phyloP scores from a whole-genome alignment of 2,113 vertebrate genomes.

The Mormyrus iriodes region DNA sequence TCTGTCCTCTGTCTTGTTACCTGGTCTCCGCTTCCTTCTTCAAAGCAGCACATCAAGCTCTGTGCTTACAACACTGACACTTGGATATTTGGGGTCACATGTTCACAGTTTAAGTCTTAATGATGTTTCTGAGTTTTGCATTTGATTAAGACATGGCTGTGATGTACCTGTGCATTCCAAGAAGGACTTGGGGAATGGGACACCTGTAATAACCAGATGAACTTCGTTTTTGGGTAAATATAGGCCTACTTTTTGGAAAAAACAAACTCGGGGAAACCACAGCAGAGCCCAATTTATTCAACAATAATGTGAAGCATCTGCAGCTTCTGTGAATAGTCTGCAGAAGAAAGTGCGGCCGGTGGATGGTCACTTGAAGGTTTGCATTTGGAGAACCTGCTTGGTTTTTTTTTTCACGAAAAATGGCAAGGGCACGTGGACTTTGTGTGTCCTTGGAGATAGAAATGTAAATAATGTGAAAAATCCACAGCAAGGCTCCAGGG shows the following conservation, averaged over 20 bases:
- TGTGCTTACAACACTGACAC: not conserved
- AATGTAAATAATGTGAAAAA: conserved; percentile 1
- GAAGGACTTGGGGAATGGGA: not conserved
- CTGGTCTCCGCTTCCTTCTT: not conserved
- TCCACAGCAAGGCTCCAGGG: not conserved
- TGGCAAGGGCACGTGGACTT: not conserved
- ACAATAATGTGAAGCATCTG: not conserved
- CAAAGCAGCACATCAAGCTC: not conserved
- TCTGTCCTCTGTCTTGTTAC: not conserved
- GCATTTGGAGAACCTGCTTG: not conserved
- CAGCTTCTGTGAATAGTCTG: not conserved
- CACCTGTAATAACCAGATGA: not conserved
- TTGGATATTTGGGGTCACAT: not conserved
- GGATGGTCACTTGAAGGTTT: not conserved
- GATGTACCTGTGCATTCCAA: not conserved
- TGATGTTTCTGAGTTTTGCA: not conserved
- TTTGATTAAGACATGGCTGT: not conserved
- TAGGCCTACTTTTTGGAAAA: not conserved
- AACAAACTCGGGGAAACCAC: not conserved
- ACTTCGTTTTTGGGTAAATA: not conserved
- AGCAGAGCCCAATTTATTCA: not conserved
- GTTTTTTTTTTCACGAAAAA: not conserved
- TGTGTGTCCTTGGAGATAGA: conserved; percentile 7
- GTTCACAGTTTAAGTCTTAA: not conserved
- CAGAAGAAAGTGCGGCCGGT: not conserved